Percentiles rank a stretch among this genome's conserved stretches.
Evolutionary conservation across 23 tunicate species (phyloP).

Genomic region (Clavelina lepadiformis): DNA sequence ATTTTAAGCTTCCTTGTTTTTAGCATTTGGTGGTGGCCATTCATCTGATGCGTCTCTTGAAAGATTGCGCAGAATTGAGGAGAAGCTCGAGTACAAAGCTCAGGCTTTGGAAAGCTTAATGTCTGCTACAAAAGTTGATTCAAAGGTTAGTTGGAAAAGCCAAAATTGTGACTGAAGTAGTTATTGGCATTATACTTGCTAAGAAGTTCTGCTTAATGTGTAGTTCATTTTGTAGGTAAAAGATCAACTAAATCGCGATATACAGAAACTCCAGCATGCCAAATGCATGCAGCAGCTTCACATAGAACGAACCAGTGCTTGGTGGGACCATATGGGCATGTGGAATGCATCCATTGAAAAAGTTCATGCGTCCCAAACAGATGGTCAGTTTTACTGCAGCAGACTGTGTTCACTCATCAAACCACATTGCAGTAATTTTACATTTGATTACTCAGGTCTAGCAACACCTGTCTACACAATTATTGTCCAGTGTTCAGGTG

Average conservation of each 20-base stretch:
- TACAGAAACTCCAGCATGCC: constrained; percentile 40
- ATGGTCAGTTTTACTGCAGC: constrained; percentile 13
- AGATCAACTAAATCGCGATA: constrained; percentile 43
- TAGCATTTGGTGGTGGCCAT: constrained; percentile 13
- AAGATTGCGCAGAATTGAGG: constrained; percentile 43
- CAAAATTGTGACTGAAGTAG: no score
- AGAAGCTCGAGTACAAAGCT: constrained; percentile 84
- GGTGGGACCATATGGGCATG: constrained; percentile 85
- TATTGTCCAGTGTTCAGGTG: constrained; percentile 62
- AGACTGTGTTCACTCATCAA: background rate
- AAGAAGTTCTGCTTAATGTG: background rate
- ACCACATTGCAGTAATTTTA: background rate
- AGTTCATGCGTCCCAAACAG: constrained; percentile 13
- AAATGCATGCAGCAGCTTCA: constrained; percentile 65
- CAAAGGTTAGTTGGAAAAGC: constrained; percentile 33
- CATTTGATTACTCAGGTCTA: constrained; percentile 26
- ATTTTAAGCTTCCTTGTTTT: background rate
- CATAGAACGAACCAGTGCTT: constrained; percentile 55
- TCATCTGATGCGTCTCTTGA: constrained; percentile 34
- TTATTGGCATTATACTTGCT: background rate
- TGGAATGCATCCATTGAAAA: constrained; percentile 62
- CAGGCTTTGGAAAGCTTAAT: constrained; percentile 73
- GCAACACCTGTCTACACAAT: constrained; percentile 44
- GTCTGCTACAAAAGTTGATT: constrained; percentile 42
- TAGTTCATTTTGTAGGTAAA: constrained; percentile 21